phyloP scores from a whole-genome alignment of 2,888 invertebrate genomes.

The Spisula solida region DNA sequence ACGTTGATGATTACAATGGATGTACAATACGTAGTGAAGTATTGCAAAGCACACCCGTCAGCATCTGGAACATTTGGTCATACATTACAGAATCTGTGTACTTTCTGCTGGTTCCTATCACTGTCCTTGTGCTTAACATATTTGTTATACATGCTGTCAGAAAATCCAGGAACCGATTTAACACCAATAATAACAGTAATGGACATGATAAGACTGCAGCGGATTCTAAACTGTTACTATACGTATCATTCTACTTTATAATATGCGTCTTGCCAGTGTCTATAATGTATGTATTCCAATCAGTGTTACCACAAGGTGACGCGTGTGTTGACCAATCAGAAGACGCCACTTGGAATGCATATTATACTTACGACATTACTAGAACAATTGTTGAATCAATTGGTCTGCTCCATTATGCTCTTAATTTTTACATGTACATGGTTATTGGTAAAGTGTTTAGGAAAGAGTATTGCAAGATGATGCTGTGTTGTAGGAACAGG shows the following conservation, averaged over 20 bases:
- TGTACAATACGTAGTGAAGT: background rate
- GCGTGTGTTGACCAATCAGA: background rate
- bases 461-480: background rate
- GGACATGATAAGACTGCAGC: conserved; percentile 56
- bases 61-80: background rate
- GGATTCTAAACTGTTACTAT: conserved; percentile 81
- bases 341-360: background rate
- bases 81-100: background rate
- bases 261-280: conserved; percentile 85
- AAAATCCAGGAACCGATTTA: background rate
- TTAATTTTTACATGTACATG: conserved; percentile 2
- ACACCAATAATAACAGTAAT: background rate
- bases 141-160: background rate
- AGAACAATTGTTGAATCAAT: background rate
- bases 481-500: background rate
- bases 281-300: conserved; percentile 76
- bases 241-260: conserved; percentile 85
- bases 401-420: background rate
- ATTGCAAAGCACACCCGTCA: background rate
- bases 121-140: background rate
- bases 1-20: background rate
- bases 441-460: background rate
- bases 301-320: background rate
- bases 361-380: background rate
- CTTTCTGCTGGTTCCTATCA: background rate